Percentiles rank a stretch among this genome's conserved stretches.
Evolutionary conservation across 2,797 vertebrate species (phyloP).

Genomic region (Spatula clypeata): DNA sequence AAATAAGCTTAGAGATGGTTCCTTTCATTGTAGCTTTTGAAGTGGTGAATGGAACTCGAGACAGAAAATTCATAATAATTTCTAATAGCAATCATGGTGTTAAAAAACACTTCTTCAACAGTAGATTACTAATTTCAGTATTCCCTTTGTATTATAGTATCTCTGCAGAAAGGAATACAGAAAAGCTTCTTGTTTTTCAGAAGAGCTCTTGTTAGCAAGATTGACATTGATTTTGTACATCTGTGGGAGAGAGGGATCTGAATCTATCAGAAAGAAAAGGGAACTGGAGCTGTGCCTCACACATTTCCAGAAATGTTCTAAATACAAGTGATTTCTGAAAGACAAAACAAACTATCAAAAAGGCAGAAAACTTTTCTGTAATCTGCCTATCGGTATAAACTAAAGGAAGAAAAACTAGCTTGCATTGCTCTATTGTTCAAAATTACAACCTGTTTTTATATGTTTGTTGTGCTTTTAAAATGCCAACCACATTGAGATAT

Average conservation of each 20-base stretch:
- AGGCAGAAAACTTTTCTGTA: not conserved
- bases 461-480: not conserved
- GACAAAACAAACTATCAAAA: not conserved
- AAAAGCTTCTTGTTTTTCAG: not conserved
- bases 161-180: not conserved
- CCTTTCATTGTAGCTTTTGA: not conserved
- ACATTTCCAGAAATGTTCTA: not conserved
- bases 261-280: not conserved
- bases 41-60: not conserved
- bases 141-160: not conserved
- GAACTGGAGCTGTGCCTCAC: not conserved
- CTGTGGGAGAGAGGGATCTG: not conserved
- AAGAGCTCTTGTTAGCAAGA: not conserved
- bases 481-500: not conserved
- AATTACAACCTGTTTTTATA: not conserved
- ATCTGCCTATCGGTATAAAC: not conserved
- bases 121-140: not conserved
- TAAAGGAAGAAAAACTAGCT: fast-evolving
- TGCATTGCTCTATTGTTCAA: not conserved
- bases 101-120: not conserved
- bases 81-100: not conserved
- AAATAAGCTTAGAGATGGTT: not conserved
- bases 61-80: not conserved
- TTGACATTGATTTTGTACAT: not conserved
- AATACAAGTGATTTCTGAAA: not conserved